Conservation (phyloP, 2,797 vertebrate genomes). For the Scolopax bukidnonensis region DNA sequence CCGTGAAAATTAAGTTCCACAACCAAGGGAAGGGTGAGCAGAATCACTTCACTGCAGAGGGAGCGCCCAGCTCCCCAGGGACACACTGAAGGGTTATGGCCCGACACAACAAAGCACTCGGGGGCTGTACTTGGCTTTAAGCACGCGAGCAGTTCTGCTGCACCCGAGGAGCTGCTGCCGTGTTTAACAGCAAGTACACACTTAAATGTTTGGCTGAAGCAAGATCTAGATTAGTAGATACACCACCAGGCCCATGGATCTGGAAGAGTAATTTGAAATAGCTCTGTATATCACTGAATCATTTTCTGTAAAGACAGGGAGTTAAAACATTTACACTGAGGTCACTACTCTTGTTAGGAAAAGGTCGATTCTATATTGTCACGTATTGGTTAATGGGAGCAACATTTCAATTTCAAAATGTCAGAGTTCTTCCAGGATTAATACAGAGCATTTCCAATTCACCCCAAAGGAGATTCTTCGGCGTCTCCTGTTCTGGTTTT, state of each 20-base stretch:
- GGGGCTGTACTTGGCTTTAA: not conserved
- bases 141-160: not conserved
- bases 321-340: constrained; percentile 77
- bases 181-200: not conserved
- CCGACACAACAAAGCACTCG: constrained; percentile 57
- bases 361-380: constrained; percentile 89
- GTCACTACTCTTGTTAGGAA: constrained; percentile 83
- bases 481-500: constrained; percentile 46
- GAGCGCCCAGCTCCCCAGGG: constrained; percentile 47
- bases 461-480: constrained; percentile 66
- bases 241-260: constrained; percentile 74
- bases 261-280: constrained; percentile 75
- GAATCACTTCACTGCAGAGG: constrained; percentile 62
- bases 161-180: not conserved
- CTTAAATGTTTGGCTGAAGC: constrained; percentile 47
- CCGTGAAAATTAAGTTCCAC: constrained; percentile 75
- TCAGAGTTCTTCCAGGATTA: constrained; percentile 61
- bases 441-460: constrained; percentile 71
- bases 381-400: constrained; percentile 81
- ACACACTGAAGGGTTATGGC: constrained; percentile 56
- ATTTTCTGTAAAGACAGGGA: constrained; percentile 67
- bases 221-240: constrained; percentile 43
- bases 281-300: constrained; percentile 75
- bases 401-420: constrained; percentile 71
- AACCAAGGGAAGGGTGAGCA: constrained; percentile 71